Conservation (phyloP, 2,888 invertebrate genomes). For the Apeira syringaria region DNA sequence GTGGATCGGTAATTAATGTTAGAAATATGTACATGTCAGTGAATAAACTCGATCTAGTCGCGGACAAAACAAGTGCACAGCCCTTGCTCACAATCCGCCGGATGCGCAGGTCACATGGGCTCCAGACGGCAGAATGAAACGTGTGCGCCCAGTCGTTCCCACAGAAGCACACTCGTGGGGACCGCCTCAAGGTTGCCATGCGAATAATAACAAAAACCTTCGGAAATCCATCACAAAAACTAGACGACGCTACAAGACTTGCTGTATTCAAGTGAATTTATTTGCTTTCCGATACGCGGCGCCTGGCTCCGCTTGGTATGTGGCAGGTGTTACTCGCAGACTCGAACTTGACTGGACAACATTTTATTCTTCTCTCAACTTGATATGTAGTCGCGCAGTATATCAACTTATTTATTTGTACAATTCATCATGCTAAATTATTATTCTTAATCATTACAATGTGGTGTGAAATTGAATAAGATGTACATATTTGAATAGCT, state of each 20-base stretch:
- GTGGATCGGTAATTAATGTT: conserved; percentile 39
- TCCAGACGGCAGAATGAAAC: conserved; percentile 72
- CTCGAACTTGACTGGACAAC: conserved; percentile 66
- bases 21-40: conserved; percentile 44
- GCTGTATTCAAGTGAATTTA: conserved; percentile 59
- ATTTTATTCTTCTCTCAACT: conserved; percentile 54
- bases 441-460: not conserved
- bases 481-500: too few relatives aligned
- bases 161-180: conserved; percentile 69
- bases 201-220: conserved; percentile 71
- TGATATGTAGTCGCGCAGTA: conserved; percentile 38
- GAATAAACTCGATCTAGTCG: conserved; percentile 52
- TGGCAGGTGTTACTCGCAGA: conserved; percentile 63
- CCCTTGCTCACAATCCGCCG: conserved; percentile 59
- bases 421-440: not conserved
- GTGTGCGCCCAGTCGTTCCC: conserved; percentile 70
- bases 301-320: conserved; percentile 49
- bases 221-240: conserved; percentile 60
- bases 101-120: conserved; percentile 77
- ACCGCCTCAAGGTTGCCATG: conserved; percentile 73
- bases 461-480: too few relatives aligned
- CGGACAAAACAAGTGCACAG: conserved; percentile 42
- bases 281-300: conserved; percentile 54
- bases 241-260: conserved; percentile 57
- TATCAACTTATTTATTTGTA: conserved; percentile 8